These are phyloP conservation scores for Polylopha cassiicola DNA, from an alignment of 2,888 invertebrate species.

Conservation along the genomic window DNA sequence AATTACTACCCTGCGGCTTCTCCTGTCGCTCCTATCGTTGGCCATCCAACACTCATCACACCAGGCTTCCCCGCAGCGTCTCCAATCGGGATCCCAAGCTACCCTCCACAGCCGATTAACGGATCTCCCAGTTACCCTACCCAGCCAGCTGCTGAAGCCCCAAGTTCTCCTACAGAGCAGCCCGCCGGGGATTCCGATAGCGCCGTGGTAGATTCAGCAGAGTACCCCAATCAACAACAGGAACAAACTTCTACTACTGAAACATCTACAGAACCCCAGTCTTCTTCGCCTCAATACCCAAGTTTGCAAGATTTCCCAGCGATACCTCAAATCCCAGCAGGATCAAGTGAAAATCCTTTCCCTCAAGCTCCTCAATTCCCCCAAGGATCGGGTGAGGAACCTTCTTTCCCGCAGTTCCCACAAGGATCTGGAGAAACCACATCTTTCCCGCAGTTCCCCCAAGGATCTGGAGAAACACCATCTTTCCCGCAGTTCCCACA, in stretches of 20 bases:
- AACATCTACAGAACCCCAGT: conserved; percentile 23
- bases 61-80: conserved; percentile 24
- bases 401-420: conserved; percentile 36
- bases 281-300: conserved; percentile 31
- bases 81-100: conserved; percentile 9
- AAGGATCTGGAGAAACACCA: conserved; percentile 23
- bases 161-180: conserved; percentile 34
- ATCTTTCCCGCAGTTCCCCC: conserved; percentile 33
- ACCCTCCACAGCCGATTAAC: conserved; percentile 7
- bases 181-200: conserved; percentile 53
- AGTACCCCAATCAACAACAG: conserved; percentile 38
- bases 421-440: conserved; percentile 32
- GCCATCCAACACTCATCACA: conserved; percentile 25
- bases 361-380: conserved; percentile 35
- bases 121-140: conserved; percentile 19
- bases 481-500: conserved; percentile 29
- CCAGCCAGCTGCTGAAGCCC: conserved; percentile 27
- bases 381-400: conserved; percentile 26
- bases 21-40: conserved; percentile 32
- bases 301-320: conserved; percentile 29
- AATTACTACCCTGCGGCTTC: conserved; percentile 16
- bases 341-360: conserved; percentile 11
- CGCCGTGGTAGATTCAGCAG: conserved; percentile 62
- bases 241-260: conserved; percentile 24
- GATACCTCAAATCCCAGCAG: conserved; percentile 29